phyloP scores from a whole-genome alignment of 2,888 invertebrate genomes.

The Vanessa cardui region DNA sequence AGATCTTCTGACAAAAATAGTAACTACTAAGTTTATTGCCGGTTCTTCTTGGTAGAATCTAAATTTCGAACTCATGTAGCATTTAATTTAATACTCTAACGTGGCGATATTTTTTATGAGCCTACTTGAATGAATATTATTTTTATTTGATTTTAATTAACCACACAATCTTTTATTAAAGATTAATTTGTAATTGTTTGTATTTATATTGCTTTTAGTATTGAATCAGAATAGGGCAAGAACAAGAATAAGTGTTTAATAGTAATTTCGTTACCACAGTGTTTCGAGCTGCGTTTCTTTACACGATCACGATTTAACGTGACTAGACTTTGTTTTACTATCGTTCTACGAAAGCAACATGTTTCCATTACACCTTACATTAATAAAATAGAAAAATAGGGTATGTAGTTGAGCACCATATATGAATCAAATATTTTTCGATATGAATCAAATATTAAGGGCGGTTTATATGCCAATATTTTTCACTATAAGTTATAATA shows the following conservation, averaged over 20 bases:
- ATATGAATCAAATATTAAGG: background rate
- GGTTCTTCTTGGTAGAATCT: too few relatives aligned
- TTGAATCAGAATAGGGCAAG: conserved; percentile 4
- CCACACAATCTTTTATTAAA: too few relatives aligned
- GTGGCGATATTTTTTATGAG: too few relatives aligned
- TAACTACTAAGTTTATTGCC: too few relatives aligned
- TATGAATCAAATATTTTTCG: background rate
- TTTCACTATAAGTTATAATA: too few relatives aligned
- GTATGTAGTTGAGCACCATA: background rate
- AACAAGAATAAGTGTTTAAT: conserved; percentile 12
- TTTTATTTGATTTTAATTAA: too few relatives aligned
- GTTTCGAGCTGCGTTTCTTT: conserved; percentile 28
- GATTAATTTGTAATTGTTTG: too few relatives aligned
- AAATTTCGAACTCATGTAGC: too few relatives aligned
- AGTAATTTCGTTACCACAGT: conserved; percentile 29
- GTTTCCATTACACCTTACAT: conserved; percentile 25
- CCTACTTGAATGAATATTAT: too few relatives aligned
- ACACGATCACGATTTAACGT: conserved; percentile 47
- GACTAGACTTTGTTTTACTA: conserved; percentile 45
- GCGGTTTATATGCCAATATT: too few relatives aligned
- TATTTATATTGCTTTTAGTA: background rate
- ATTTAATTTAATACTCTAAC: too few relatives aligned
- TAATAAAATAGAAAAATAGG: background rate
- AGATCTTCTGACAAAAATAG: too few relatives aligned
- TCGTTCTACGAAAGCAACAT: conserved; percentile 25